Base-by-base conservation (phyloP, 2,797 vertebrate species). In the Hoplostethus atlanticus region DNA sequence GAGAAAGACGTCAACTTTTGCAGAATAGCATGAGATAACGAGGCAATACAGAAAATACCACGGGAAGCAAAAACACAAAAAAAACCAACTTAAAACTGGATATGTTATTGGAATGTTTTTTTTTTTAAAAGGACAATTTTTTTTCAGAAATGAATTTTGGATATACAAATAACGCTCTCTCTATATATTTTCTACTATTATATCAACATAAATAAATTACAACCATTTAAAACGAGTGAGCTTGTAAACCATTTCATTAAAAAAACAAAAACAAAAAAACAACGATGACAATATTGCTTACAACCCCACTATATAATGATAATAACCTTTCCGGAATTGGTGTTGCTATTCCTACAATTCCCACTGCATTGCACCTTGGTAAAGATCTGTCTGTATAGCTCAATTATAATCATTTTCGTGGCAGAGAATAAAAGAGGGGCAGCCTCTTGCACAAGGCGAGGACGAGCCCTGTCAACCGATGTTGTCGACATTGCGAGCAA, bases 401-500 rank as follows among this genome's bases (percentile, higher is more conserved):
- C 72, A 50, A 3, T 70, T 76, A 70, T 80, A 77, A 62, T 76
- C 42, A 59, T 76, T 76, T 76, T 75, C 68, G 55, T 70, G 77
- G 54, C 44, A 54, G 93, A 95, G 95, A 94, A 92, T 75, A 73
- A 66, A 77, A 76, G 66, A 92, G 92, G 94, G 91, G 84, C 93
- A 94, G 92, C 92, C 92, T 94, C 92, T 95, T 93, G 94, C 95
- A 95, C 95, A 95, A 95, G 94, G 94, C 91, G 94, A 94, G 95
- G 96, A 96, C 95, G 95, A 96, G 96, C 95, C 95, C 95, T 96
- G 96, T 97, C 96, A 96, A 93, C 94, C 94, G 94, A 95, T 95
- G 94, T 91, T 96, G 96, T 96, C 96, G 93, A 97, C 95, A 96
- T 94, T 95, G 95, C 95, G 94, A 90, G 92, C 91, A 89, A 97